These are phyloP conservation scores for Aporophyla lueneburgensis DNA, from an alignment of 2,888 invertebrate genomes.

Conservation along the genomic window DNA sequence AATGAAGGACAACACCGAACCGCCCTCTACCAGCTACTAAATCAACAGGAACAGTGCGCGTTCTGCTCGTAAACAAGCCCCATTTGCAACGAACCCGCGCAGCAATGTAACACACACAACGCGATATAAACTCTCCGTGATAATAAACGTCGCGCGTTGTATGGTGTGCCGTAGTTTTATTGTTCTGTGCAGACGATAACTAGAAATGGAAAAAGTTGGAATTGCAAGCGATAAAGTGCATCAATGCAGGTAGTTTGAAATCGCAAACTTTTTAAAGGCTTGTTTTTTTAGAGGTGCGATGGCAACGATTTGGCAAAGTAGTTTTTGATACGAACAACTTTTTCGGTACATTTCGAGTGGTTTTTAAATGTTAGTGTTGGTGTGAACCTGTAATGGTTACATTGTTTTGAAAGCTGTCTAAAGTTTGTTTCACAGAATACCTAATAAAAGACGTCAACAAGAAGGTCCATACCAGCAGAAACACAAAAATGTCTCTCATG, in stretches of 20 bases:
- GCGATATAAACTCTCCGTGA: conserved; percentile 57
- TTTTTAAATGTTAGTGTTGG: conserved; percentile 2
- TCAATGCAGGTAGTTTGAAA: conserved; percentile 39
- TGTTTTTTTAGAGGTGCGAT: conserved; percentile 29
- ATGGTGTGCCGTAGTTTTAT: conserved; percentile 55
- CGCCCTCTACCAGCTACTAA: conserved; percentile 38
- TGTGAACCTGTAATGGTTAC: not conserved
- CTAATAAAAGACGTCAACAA: not conserved
- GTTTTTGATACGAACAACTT: conserved; percentile 11
- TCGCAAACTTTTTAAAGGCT: conserved; percentile 39
- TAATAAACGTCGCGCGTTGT: conserved; percentile 59
- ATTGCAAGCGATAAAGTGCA: conserved; percentile 65
- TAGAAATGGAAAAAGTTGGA: conserved; percentile 68
- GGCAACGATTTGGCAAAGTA: conserved; percentile 6
- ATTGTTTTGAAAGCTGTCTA: not conserved
- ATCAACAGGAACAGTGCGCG: conserved; percentile 62
- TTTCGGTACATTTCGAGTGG: not conserved
- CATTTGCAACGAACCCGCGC: conserved; percentile 60
- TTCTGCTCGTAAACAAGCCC: conserved; percentile 66
- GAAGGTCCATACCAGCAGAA: not conserved
- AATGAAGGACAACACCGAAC: conserved; percentile 40
- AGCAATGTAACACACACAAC: conserved; percentile 62
- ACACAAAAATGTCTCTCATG: not conserved
- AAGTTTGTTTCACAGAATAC: not conserved
- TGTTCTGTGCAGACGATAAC: conserved; percentile 51